Evolutionary conservation across 2,888 invertebrate species (phyloP).

Genomic region (Pandemis cinnamomeana): DNA sequence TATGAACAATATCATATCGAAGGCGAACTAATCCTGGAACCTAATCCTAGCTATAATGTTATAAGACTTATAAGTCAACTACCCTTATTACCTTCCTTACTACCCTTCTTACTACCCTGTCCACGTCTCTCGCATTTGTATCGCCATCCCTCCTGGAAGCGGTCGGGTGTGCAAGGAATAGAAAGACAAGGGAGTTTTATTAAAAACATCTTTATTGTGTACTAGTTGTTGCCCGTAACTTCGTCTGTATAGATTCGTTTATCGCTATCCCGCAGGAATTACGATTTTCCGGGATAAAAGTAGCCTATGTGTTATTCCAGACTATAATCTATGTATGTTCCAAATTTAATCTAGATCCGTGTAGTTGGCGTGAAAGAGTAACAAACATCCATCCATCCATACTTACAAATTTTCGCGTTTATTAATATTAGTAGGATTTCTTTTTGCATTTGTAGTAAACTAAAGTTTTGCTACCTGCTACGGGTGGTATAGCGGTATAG

Average conservation of each 20-base stretch:
- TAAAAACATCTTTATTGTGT: background rate
- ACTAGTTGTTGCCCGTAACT: too few species aligned
- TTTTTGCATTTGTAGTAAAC: too few species aligned
- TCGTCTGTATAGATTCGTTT: too few species aligned
- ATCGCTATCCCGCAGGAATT: too few species aligned
- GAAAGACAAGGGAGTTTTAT: background rate
- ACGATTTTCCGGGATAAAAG: background rate
- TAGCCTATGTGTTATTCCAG: background rate
- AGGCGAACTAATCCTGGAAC: background rate
- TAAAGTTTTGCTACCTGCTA: background rate
- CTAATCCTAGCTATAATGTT: conserved; percentile 19
- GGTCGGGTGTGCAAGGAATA: background rate
- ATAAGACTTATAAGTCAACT: conserved; percentile 27
- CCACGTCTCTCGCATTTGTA: conserved; percentile 42
- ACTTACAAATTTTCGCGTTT: too few species aligned
- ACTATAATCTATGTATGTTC: too few species aligned
- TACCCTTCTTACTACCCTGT: conserved; percentile 1
- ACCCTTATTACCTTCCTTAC: background rate
- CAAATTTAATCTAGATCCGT: too few species aligned
- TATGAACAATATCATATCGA: background rate
- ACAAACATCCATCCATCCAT: too few species aligned
- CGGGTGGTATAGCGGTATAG: too few species aligned
- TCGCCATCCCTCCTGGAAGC: conserved; percentile 15
- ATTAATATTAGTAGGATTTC: too few species aligned
- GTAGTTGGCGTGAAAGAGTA: too few species aligned